Percentiles rank a stretch among this genome's conserved stretches.
Conservation (phyloP, 2,113 vertebrate species). For the Lagopus leucura region DNA sequence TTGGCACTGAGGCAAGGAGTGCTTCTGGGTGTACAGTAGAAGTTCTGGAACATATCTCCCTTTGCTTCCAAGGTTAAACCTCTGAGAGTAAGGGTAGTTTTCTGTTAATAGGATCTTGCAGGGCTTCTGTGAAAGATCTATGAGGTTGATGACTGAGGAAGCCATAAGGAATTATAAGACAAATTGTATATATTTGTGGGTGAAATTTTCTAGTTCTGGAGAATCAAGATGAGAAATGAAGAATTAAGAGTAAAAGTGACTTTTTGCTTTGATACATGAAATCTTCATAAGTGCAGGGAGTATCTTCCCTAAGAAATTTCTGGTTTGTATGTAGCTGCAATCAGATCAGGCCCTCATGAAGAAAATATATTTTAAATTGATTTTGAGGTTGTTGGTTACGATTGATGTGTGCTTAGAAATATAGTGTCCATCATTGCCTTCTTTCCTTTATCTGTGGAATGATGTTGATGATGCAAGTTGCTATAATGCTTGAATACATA, state of each 20-base stretch:
- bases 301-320: not conserved
- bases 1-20: rapidly evolving
- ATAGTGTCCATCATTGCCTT: not conserved
- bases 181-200: not conserved
- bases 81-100: not conserved
- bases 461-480: not conserved
- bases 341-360: not conserved
- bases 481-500: not conserved
- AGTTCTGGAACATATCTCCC: not conserved
- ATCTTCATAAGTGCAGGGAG: not conserved
- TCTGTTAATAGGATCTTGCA: no score
- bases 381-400: not conserved
- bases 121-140: not conserved
- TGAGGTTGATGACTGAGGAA: not conserved
- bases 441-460: not conserved
- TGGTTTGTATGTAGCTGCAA: not conserved
- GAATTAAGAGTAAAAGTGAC: not conserved
- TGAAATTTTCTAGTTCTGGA: not conserved
- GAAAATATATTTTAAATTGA: not conserved
- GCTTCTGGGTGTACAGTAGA: rapidly evolving
- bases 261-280: not conserved
- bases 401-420: not conserved
- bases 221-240: not conserved
- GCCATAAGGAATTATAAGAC: not conserved
- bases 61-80: not conserved